Evolutionary conservation across 1,140 invertebrate genomes (phyloP), one percentile per base, ranked within the genome.

Genomic region (Eubasilissa regina): DNA sequence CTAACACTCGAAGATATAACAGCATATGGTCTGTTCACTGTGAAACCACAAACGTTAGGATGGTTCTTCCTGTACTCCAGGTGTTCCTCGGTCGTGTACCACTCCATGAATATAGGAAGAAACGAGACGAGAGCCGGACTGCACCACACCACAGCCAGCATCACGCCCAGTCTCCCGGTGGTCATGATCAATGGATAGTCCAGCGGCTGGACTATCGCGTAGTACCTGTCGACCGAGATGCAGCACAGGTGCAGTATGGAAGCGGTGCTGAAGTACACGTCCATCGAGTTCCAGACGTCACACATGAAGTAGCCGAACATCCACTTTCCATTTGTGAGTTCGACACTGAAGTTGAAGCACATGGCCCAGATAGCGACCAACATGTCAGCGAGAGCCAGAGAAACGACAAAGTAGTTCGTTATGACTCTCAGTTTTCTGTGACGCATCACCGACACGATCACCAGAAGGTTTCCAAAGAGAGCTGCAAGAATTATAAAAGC

Each of bases 401-500:
- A 98, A 6, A 98, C 97, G 43, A 98, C 96, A 87, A 98, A 98
- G 85, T 96, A 97, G 87, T 98, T 98, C n/a, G 97, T 98, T 76
- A 97, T 96, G 11, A 96, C 94, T 0, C 92, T 86, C 21, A 98
- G 89, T 85, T 96, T 96, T 64, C 94, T 90, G 86, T 96, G 95
- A 25, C 94, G 90, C 93, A 97, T 96, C 64, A 97, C 96, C 25
- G 94, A 95, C 12, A 97, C 95, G 77, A 97, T 97, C 58, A 97
- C 95, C 17, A 97, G 87, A 48, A 97, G 89, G 85, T 97, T 98
- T 19, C 96, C 96, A 77, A 97, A 93, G 4, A 97, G 90, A 21
- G 96, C 96, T 19, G 94, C 93, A 35, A 96, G 85, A 81, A 98
- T 97, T 80, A 98, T 97, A 84, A 95, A 93, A 47, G 92, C 90